Evolutionary conservation across 2,888 invertebrate genomes (phyloP).

Genomic region (Ochlodes sylvanus): DNA sequence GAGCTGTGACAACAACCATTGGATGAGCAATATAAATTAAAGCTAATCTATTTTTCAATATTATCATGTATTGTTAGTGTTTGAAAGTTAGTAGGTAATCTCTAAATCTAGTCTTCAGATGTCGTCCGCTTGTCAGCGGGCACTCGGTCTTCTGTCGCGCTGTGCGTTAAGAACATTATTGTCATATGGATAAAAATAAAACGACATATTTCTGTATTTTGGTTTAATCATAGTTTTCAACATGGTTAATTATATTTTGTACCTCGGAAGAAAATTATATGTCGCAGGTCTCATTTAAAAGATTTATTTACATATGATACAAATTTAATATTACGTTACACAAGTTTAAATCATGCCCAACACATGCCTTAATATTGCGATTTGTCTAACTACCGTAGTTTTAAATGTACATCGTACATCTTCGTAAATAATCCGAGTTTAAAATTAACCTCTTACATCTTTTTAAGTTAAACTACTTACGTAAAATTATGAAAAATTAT

Average conservation of each 20-base stretch:
- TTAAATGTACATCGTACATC: slow-evolving; percentile 81
- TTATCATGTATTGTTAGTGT: no score
- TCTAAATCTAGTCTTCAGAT: no score
- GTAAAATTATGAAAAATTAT: slow-evolving; percentile 80
- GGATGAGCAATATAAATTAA: no score
- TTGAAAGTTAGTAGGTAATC: no score
- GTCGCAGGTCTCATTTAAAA: slow-evolving; percentile 79
- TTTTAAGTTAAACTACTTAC: slow-evolving; percentile 64
- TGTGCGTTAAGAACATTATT: no score
- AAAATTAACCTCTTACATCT: slow-evolving; percentile 70
- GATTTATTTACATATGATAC: slow-evolving; percentile 83
- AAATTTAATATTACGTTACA: slow-evolving; percentile 75
- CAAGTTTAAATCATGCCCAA: slow-evolving; percentile 54
- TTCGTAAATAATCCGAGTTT: slow-evolving; percentile 59
- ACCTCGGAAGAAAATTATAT: slow-evolving; percentile 85
- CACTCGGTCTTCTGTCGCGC: no score
- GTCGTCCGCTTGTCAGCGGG: no score
- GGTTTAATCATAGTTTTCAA: slow-evolving; percentile 83
- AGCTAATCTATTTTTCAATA: no score
- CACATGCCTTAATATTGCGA: slow-evolving; percentile 66
- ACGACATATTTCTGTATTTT: slow-evolving; percentile 64
- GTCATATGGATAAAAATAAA: slow-evolving; percentile 50
- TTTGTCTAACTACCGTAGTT: slow-evolving; percentile 76
- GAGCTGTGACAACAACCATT: no score
- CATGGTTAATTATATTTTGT: slow-evolving; percentile 84